phyloP scores from a whole-genome alignment of 2,888 invertebrate species.

The Agyllia agylla region DNA sequence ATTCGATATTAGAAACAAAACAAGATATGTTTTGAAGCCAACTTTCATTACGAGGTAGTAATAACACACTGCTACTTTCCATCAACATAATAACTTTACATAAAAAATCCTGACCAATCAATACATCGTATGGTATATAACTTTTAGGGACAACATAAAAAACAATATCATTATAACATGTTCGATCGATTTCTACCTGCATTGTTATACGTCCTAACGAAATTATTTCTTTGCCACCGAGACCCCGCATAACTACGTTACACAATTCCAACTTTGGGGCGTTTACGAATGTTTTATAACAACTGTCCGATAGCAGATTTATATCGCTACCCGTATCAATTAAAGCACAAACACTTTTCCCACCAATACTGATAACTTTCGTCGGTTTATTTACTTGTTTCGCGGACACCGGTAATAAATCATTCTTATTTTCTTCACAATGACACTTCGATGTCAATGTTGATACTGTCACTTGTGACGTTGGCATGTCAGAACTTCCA shows the following conservation, averaged over 20 bases:
- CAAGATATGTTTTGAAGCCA: too few relatives aligned
- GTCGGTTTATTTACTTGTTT: neutral
- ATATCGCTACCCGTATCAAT: neutral
- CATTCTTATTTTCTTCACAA: neutral
- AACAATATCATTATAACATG: conserved; percentile 1
- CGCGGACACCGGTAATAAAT: neutral
- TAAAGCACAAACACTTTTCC: neutral
- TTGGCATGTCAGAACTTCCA: neutral
- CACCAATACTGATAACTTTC: neutral
- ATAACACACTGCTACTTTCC: neutral
- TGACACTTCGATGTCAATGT: neutral
- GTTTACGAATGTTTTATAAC: neutral
- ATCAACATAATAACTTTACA: conserved; percentile 17
- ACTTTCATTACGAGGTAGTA: neutral
- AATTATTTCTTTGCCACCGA: too few relatives aligned
- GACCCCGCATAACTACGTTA: too few relatives aligned
- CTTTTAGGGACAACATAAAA: conserved; percentile 39
- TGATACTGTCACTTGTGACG: neutral
- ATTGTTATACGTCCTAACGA: too few relatives aligned
- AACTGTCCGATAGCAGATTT: neutral
- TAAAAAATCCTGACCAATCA: conserved; percentile 47
- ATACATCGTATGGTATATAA: conserved; percentile 37
- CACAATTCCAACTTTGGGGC: neutral
- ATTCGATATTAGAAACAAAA: too few relatives aligned
- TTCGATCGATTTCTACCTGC: neutral